These are phyloP conservation scores for Pseudomugil tenellus DNA, from an alignment of 2,797 vertebrate genomes.

Conservation along the genomic window DNA sequence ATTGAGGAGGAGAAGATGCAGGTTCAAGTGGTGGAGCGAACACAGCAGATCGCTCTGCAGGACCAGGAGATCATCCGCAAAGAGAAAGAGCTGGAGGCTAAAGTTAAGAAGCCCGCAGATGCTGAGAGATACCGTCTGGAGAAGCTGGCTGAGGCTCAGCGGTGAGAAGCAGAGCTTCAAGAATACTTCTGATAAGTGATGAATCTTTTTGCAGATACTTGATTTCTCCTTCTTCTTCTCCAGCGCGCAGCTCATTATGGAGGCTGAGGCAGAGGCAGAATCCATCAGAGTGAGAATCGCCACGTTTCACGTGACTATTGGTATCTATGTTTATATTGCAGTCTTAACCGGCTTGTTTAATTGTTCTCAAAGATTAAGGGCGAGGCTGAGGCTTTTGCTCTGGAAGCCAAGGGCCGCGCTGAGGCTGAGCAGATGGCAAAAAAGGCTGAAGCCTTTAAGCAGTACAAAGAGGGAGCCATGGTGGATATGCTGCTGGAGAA, in stretches of 20 bases:
- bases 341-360: not conserved
- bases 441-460: constrained; percentile 91
- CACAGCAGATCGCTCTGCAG: constrained; percentile 92
- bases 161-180: constrained; percentile 69
- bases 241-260: constrained; percentile 91
- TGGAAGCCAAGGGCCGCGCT: constrained; percentile 88
- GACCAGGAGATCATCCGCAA: constrained; percentile 91
- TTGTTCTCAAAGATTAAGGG: constrained; percentile 84
- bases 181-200: not conserved
- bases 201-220: not conserved
- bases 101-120: constrained; percentile 90
- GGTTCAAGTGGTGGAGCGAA: constrained; percentile 91
- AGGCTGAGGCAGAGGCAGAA: constrained; percentile 91
- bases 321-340: not conserved
- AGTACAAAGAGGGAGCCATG: constrained; percentile 93
- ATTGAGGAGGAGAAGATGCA: constrained; percentile 95
- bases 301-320: not conserved
- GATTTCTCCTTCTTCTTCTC: constrained; percentile 5
- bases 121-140: constrained; percentile 90
- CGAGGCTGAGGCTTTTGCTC: constrained; percentile 90
- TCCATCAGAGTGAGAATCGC: constrained; percentile 85
- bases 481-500: constrained; percentile 95
- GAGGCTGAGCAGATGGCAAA: constrained; percentile 93
- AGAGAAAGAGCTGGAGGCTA: constrained; percentile 92
- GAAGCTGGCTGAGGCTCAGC: constrained; percentile 88